Conservation (phyloP, 2,113 vertebrate species). For the Nothocercus nigrocapillus region DNA sequence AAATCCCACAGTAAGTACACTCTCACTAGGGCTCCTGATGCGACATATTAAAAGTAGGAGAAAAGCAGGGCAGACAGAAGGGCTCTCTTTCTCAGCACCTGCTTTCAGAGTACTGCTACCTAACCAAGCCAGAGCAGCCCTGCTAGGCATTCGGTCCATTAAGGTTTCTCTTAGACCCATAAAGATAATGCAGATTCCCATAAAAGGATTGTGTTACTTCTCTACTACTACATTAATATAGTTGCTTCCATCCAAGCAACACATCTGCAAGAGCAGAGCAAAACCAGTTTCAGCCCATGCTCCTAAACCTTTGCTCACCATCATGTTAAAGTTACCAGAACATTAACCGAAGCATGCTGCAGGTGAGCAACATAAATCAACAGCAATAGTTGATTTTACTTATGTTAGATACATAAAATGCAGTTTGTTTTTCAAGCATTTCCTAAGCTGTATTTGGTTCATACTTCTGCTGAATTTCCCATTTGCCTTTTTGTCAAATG, state of each 20-base stretch:
- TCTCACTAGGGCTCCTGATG: neutral
- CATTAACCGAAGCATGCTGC: neutral
- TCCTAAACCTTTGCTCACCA: conserved; percentile 28
- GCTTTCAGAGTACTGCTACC: neutral
- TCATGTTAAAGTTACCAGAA: neutral
- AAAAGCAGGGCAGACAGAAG: accelerated
- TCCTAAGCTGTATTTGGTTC: neutral
- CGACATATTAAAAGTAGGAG: neutral
- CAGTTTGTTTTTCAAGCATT: neutral
- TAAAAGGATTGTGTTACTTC: neutral
- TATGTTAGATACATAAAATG: neutral
- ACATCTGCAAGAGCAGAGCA: neutral
- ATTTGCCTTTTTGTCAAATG: neutral
- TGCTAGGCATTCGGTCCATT: neutral
- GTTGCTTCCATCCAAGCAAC: neutral
- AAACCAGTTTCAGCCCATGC: neutral
- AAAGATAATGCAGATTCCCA: neutral
- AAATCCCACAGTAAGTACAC: accelerated
- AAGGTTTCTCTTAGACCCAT: neutral
- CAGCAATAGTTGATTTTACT: neutral
- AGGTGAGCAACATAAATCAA: neutral
- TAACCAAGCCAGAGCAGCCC: neutral
- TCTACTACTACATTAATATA: neutral
- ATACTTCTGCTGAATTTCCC: neutral
- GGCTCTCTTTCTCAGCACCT: neutral